Evolutionary conservation across 2,113 vertebrate genomes (phyloP).

Genomic region (Colaptes auratus): DNA sequence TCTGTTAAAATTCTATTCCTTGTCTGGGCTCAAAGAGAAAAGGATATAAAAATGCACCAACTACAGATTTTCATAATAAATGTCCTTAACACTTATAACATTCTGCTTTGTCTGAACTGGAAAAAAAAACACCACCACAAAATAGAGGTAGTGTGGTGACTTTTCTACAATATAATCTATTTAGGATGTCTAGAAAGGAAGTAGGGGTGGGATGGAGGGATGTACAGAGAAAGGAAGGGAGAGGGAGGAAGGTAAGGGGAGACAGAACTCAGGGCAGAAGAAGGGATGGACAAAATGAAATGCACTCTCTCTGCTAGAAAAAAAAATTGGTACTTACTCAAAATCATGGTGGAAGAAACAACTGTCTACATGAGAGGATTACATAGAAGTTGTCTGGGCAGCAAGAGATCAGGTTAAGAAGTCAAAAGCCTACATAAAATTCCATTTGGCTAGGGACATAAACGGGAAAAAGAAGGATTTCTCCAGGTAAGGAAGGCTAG

Average conservation of each 20-base stretch:
- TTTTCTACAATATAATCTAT: not conserved
- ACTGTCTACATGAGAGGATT: no score
- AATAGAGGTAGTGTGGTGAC: not conserved
- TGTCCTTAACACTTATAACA: not conserved
- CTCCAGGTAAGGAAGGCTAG: no score
- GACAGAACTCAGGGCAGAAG: not conserved
- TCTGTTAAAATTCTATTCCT: not conserved
- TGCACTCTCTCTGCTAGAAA: not conserved
- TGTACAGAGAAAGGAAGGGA: not conserved
- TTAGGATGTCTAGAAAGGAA: not conserved
- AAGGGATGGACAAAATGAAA: not conserved
- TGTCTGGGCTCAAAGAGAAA: not conserved
- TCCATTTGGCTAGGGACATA: no score
- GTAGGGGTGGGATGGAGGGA: not conserved
- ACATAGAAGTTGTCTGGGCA: no score
- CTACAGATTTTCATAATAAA: conserved; percentile 8
- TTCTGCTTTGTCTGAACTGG: not conserved
- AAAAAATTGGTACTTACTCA: not conserved
- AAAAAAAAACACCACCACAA: not conserved
- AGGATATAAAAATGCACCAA: not conserved
- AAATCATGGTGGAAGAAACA: not conserved
- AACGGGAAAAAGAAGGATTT: no score
- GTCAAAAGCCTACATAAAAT: no score
- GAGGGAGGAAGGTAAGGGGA: no score
- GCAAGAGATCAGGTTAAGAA: no score